These are phyloP conservation scores for Acrossocheilus fasciatus DNA, from an alignment of 2,797 vertebrate genomes.

Conservation along the genomic window DNA sequence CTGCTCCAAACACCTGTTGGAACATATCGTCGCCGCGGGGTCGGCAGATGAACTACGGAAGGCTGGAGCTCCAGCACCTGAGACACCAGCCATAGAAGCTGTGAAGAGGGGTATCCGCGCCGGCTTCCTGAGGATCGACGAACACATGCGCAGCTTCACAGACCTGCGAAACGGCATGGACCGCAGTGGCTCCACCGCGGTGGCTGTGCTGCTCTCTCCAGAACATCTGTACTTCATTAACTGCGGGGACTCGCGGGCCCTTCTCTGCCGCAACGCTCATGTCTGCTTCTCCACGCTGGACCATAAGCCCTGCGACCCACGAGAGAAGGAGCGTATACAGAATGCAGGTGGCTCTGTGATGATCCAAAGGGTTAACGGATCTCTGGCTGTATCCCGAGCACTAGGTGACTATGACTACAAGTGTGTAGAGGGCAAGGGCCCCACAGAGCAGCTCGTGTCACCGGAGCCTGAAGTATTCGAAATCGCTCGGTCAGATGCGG, in stretches of 20 bases:
- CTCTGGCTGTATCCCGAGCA: slow-evolving; percentile 95
- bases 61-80: slow-evolving; percentile 37
- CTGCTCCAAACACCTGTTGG: slow-evolving; percentile 94
- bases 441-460: slow-evolving; percentile 98
- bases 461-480: slow-evolving; percentile 97
- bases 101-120: slow-evolving; percentile 94
- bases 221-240: slow-evolving; percentile 97
- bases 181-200: slow-evolving; percentile 98
- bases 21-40: slow-evolving; percentile 92
- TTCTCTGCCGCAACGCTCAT: slow-evolving; percentile 90
- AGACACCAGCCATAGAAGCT: slow-evolving; percentile 84
- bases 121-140: slow-evolving; percentile 97
- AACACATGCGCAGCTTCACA: slow-evolving; percentile 98
- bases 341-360: slow-evolving; percentile 99
- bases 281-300: slow-evolving; percentile 98
- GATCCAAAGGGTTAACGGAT: slow-evolving; percentile 98
- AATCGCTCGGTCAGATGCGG: slow-evolving; percentile 89
- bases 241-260: slow-evolving; percentile 96
- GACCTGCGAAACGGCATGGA: slow-evolving; percentile 98
- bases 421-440: slow-evolving; percentile 97
- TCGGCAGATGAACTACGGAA: slow-evolving; percentile 73
- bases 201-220: slow-evolving; percentile 93
- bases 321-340: slow-evolving; percentile 97
- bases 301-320: slow-evolving; percentile 98
- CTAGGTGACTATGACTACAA: slow-evolving; percentile 99